Base-by-base conservation (phyloP, 2,113 vertebrate genomes). In the Capreolus pygargus region DNA sequence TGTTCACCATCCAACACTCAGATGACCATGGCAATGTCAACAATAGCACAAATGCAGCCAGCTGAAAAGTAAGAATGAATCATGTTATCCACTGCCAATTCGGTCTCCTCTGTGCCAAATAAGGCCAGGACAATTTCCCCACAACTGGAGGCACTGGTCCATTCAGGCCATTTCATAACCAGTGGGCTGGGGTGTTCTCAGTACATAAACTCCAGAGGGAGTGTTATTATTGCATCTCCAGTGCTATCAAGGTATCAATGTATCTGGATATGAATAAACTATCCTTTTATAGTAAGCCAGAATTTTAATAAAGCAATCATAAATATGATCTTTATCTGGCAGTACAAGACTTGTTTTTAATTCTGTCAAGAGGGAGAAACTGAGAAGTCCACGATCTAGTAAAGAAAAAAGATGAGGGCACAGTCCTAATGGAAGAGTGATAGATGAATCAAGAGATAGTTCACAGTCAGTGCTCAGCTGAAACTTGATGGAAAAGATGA, bases 1-100 rank as follows among this genome's bases (percentile, higher is more conserved):
- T 70, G 5, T 55, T 45, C 7, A 15, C n/a, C 47, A 0, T 0
- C 11, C 17, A 14, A 8, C 23, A 10, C 30, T 15, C 2, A 5
- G 19, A 47, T 9, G 10, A 7, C 27, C 7, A 1, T 6, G 36
- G 57, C 43, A 9, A 17, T 61, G 33, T 36, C 21, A 45, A 52
- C 81, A 50, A 47, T 14, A 43, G 52, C 64, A 36, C 45, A 11
- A 9, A 61, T 23, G 14, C 17, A 61, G 43, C 17, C 36, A 70
- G 55, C 7, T 39, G 6, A 79, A 91, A 60, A 92, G 13, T 74
- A 60, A 89, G 92, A 85, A 67, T n/a, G 54, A 57, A 17, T 39
- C 39, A 21, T n/a, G 36, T 6, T 33, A 1, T 11, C 57, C 74
- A 87, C 30, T 47, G 64, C 6, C 23, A 55, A 7, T 10, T 58